Evolutionary conservation across 2,797 vertebrate species (phyloP).

Genomic region (Novumbra hubbsi): DNA sequence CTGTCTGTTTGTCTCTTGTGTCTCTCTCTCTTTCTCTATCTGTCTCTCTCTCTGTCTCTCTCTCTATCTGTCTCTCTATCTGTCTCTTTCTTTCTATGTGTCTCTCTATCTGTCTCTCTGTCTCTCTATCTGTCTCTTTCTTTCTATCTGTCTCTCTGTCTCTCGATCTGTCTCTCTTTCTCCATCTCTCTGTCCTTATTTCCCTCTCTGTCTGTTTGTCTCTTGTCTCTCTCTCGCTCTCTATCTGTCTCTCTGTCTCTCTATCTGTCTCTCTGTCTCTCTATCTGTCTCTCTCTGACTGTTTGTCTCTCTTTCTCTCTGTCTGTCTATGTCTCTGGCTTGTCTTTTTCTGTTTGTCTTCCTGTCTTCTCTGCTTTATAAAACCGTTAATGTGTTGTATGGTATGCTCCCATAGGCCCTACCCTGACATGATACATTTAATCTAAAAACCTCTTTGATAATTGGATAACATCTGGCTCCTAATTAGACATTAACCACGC

Average conservation of each 20-base stretch:
- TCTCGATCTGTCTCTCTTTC: not conserved
- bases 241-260: not conserved
- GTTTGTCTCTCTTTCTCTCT: not conserved
- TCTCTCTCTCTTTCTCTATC: not conserved
- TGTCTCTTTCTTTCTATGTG: not conserved
- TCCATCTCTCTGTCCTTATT: not conserved
- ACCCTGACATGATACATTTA: conserved; percentile 32
- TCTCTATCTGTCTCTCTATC: not conserved
- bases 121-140: not conserved
- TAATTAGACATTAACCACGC: conserved; percentile 37
- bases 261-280: not conserved
- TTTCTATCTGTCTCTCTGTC: conserved; percentile 2
- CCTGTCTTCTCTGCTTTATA: conserved; percentile 40
- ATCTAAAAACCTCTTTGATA: conserved; percentile 36
- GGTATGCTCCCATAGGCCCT: conserved; percentile 49
- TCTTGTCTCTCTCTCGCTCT: not conserved
- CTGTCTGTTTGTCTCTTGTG: too few relatives aligned
- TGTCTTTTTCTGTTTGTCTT: conserved; percentile 1
- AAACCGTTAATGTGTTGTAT: conserved; percentile 48
- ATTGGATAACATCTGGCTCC: conserved; percentile 48
- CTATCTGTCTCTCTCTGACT: not conserved
- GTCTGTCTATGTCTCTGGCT: not conserved
- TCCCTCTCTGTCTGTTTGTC: not conserved
- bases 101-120: not conserved
- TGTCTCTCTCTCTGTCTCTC: not conserved